Evolutionary conservation across 2,797 vertebrate genomes (phyloP).

Genomic region (Natrix natrix): DNA sequence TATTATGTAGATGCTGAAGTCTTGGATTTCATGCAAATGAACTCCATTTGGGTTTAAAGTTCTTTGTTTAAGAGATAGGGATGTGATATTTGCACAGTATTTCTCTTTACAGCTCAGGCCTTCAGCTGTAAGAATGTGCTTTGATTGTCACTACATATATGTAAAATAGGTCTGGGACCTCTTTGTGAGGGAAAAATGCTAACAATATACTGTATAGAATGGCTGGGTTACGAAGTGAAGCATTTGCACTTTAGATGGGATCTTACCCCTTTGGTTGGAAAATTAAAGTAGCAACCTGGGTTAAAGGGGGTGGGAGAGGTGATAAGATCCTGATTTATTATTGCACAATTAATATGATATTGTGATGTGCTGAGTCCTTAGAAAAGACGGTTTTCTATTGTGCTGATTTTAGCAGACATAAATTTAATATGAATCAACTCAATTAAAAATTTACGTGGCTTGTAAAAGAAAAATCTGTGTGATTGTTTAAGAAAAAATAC

Average conservation of each 20-base stretch:
- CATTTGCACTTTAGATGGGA: not conserved
- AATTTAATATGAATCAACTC: not conserved
- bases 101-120: slow-evolving; percentile 21
- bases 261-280: slow-evolving; percentile 2
- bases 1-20: slow-evolving; percentile 70
- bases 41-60: slow-evolving; percentile 62
- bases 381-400: not conserved
- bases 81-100: slow-evolving; percentile 48
- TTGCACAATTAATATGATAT: not conserved
- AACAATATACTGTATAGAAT: not conserved
- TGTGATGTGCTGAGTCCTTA: not conserved
- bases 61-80: slow-evolving; percentile 57
- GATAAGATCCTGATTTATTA: not conserved
- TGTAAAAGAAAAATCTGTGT: slow-evolving; percentile 7
- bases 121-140: not conserved
- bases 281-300: not conserved
- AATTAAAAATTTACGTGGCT: not conserved
- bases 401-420: not conserved
- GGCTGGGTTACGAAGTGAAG: not conserved
- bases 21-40: slow-evolving; percentile 74
- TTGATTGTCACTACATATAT: not conserved
- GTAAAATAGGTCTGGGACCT: not conserved
- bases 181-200: slow-evolving; percentile 30
- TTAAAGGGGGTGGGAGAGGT: not conserved
- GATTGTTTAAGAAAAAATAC: slow-evolving; percentile 39